Evolutionary conservation across 2,888 invertebrate species (phyloP).

Genomic region (Flexamia atlantica): DNA sequence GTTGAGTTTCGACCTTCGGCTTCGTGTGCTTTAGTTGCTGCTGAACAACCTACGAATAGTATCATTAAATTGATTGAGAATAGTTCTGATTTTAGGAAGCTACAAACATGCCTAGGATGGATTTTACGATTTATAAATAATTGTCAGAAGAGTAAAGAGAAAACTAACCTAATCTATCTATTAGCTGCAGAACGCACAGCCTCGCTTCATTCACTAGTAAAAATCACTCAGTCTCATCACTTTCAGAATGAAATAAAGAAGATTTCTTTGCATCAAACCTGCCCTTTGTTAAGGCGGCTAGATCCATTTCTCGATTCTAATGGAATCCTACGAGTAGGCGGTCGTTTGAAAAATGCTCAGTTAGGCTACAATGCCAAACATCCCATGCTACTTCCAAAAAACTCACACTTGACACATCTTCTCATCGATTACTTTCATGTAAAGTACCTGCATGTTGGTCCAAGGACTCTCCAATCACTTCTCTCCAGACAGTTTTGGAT

Average conservation of each 20-base stretch:
- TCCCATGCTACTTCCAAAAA: constrained; percentile 62
- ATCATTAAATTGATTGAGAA: not conserved
- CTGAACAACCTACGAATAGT: not conserved
- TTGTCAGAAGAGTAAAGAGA: not conserved
- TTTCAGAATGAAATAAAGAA: constrained; percentile 31
- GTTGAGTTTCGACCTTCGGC: not conserved
- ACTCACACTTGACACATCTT: constrained; percentile 57
- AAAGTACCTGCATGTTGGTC: constrained; percentile 58
- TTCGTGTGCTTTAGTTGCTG: not conserved
- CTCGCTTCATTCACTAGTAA: not conserved
- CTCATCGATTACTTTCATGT: constrained; percentile 64
- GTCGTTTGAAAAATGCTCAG: constrained; percentile 57
- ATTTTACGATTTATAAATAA: constrained; percentile 56
- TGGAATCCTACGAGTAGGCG: constrained; percentile 63
- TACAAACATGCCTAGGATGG: constrained; percentile 41
- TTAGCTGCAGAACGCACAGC: not conserved
- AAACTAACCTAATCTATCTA: not conserved
- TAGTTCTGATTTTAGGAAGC: constrained; percentile 32
- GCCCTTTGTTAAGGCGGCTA: not conserved
- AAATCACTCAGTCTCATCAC: constrained; percentile 29
- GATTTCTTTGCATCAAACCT: not conserved
- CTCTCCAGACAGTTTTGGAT: constrained; percentile 56
- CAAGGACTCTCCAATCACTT: constrained; percentile 33
- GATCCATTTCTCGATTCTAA: constrained; percentile 60
- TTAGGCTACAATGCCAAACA: constrained; percentile 32